phyloP scores from a whole-genome alignment of 1,140 invertebrate genomes.

The Ceratina calcarata region DNA sequence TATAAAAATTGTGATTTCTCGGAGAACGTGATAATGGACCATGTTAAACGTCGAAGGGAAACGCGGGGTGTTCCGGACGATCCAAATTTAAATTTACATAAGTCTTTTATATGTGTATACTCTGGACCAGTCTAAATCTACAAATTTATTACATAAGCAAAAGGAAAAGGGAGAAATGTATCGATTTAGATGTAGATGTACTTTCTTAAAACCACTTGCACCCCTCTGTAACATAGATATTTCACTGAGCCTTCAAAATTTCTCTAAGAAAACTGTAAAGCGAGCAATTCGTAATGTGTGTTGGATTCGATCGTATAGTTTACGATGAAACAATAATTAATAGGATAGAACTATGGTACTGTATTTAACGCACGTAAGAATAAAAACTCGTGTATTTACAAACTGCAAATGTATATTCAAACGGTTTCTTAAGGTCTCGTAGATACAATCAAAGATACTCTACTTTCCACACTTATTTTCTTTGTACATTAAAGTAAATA shows the following conservation, averaged over 20 bases:
- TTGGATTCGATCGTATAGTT: neutral
- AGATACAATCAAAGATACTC: neutral
- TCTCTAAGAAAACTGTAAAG: neutral
- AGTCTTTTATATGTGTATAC: neutral
- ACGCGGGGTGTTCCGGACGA: no score
- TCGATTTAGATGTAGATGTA: neutral
- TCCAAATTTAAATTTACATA: no score
- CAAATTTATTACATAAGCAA: neutral
- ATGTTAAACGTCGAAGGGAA: neutral
- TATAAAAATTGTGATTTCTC: slow-evolving; percentile 18
- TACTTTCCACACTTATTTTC: neutral
- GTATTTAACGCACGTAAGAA: slow-evolving; percentile 34
- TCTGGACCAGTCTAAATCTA: neutral
- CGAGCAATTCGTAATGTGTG: neutral
- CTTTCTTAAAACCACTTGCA: neutral
- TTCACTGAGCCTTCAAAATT: slow-evolving; percentile 21
- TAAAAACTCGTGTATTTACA: slow-evolving; percentile 40
- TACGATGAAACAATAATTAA: neutral
- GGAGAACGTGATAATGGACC: slow-evolving; percentile 11
- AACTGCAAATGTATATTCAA: neutral
- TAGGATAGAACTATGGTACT: slow-evolving; percentile 24
- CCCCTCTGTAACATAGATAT: neutral
- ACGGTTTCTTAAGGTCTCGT: neutral
- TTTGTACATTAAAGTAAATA: no score
- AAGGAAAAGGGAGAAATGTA: neutral